Evolutionary conservation across 2,888 invertebrate species (phyloP).

Genomic region (Lampropteryx suffumata): DNA sequence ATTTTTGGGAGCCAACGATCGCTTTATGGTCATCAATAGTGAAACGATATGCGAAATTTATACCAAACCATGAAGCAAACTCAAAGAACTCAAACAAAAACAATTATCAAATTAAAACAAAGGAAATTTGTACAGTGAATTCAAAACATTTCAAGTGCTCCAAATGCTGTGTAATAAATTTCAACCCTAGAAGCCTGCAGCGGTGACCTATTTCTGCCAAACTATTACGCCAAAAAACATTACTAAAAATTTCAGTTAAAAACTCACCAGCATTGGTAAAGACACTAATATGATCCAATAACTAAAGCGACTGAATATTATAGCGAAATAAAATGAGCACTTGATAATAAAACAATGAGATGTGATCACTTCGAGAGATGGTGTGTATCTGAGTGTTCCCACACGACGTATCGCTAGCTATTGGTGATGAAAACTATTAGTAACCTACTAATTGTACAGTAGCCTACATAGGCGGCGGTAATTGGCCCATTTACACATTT

Average conservation of each 20-base stretch:
- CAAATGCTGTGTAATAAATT: slow-evolving; percentile 51
- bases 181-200: slow-evolving; percentile 56
- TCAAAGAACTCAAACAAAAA: neutral
- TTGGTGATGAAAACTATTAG: slow-evolving; percentile 81
- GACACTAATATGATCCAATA: slow-evolving; percentile 3
- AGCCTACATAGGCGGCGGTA: slow-evolving; percentile 79
- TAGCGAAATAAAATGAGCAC: slow-evolving; percentile 18
- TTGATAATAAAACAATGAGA: slow-evolving; percentile 40
- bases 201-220: slow-evolving; percentile 55
- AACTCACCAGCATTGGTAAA: slow-evolving; percentile 9
- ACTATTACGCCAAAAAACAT: slow-evolving; percentile 49
- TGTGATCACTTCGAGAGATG: slow-evolving; percentile 66
- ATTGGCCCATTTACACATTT: slow-evolving; percentile 82
- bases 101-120: slow-evolving; percentile 38
- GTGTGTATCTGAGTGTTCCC: slow-evolving; percentile 65
- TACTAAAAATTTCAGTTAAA: slow-evolving; percentile 37
- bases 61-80: neutral
- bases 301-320: slow-evolving; percentile 9
- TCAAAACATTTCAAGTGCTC: slow-evolving; percentile 58
- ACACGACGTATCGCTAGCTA: slow-evolving; percentile 61
- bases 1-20: slow-evolving; percentile 30
- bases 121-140: slow-evolving; percentile 47
- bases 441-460: slow-evolving; percentile 77
- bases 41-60: slow-evolving; percentile 32
- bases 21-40: slow-evolving; percentile 24